phyloP scores from a whole-genome alignment of 2,113 vertebrate genomes.

The Brevimyrus niger region DNA sequence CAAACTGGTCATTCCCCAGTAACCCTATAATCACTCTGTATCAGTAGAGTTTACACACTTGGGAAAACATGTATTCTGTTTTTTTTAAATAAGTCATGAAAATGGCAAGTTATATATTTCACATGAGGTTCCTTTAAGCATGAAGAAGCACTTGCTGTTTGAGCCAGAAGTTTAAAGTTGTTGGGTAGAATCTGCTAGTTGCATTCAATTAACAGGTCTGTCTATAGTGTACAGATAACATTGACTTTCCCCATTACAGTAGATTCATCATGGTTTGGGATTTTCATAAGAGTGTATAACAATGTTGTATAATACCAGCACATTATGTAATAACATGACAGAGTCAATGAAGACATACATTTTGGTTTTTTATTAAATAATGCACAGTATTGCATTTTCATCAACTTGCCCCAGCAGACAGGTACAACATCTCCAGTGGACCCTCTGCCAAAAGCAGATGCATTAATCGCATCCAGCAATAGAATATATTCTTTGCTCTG shows the following conservation, averaged over 20 bases:
- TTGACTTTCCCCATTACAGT: not conserved
- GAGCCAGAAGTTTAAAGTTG: not conserved
- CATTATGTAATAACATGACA: too few relatives aligned
- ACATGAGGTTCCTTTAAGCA: not conserved
- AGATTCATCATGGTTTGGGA: not conserved
- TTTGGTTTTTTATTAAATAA: too few relatives aligned
- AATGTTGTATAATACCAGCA: too few relatives aligned
- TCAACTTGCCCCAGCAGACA: not conserved
- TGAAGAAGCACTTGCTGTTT: not conserved
- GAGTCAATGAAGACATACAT: too few relatives aligned
- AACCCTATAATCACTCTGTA: not conserved
- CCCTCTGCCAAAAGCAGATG: not conserved
- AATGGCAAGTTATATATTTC: not conserved
- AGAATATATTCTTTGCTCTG: not conserved
- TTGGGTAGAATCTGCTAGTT: not conserved
- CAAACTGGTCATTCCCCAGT: not conserved
- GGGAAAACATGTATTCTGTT: not conserved
- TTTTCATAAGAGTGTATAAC: not conserved
- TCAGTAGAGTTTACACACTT: not conserved
- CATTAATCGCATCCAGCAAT: not conserved
- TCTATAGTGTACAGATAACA: not conserved
- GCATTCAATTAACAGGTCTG: not conserved
- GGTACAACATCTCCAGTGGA: not conserved
- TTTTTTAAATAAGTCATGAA: not conserved
- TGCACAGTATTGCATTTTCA: too few relatives aligned